Percentiles rank a stretch among this genome's conserved stretches.
phyloP scores from a whole-genome alignment of 1,140 invertebrate species.

The Zaprionus ghesquierei region DNA sequence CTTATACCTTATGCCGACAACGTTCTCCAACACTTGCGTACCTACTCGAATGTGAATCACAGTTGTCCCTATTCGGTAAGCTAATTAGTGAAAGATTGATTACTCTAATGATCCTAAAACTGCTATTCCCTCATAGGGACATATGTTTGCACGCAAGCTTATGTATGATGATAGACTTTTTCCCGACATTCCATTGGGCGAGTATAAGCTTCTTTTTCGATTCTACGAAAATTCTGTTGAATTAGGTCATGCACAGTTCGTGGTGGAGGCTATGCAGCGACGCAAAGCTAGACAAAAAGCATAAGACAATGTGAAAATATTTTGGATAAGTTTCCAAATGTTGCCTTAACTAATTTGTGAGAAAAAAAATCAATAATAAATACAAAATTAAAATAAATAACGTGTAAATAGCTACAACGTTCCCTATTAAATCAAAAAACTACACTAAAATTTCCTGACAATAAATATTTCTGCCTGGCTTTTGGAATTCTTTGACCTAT shows the following conservation, averaged over 20 bases:
- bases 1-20: not conserved
- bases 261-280: not conserved
- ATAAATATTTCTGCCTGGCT: no score
- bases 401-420: no score
- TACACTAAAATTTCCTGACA: no score
- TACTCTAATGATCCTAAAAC: not conserved
- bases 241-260: not conserved
- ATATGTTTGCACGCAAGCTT: slow-evolving; percentile 8
- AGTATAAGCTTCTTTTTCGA: not conserved
- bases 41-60: slow-evolving; percentile 11
- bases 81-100: not conserved
- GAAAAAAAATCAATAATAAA: not conserved
- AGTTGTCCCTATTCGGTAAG: slow-evolving; percentile 11
- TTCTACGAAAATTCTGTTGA: not conserved
- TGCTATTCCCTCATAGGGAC: not conserved
- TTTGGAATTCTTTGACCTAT: no score
- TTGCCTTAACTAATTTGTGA: no score
- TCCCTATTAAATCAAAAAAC: no score
- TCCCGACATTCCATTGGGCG: not conserved
- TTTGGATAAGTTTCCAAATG: not conserved
- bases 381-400: not conserved
- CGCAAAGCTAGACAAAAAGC: not conserved
- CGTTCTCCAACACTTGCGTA: not conserved
- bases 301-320: not conserved
- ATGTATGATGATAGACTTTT: not conserved